phyloP scores from a whole-genome alignment of 2,113 vertebrate genomes.

The Tupaia tana region DNA sequence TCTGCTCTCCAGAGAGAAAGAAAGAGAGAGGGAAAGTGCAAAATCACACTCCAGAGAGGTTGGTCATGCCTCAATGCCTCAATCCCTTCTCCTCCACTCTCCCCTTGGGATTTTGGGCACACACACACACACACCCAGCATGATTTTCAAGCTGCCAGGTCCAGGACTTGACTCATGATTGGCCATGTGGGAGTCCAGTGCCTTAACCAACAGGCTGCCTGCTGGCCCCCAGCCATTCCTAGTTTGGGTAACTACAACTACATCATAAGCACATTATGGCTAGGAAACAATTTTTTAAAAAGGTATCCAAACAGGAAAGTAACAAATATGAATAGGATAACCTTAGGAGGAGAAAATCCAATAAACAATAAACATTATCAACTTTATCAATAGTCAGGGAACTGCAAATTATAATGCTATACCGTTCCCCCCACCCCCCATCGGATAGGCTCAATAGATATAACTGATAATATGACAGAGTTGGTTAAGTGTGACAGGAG shows the following conservation, averaged over 20 bases:
- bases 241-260: background rate
- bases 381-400: constrained; percentile 24
- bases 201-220: no score
- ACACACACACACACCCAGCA: no score
- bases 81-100: no score
- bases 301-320: background rate
- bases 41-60: no score
- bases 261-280: background rate
- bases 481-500: background rate
- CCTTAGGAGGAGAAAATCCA: background rate
- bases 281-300: constrained; percentile 2
- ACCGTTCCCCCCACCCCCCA: constrained; percentile 21
- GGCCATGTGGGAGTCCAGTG: no score
- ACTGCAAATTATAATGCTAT: constrained; percentile 33
- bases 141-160: no score
- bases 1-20: no score
- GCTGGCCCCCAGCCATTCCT: background rate
- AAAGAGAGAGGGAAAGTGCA: no score
- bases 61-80: no score
- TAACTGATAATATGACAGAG: background rate
- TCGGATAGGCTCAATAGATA: constrained; percentile 14
- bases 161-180: no score
- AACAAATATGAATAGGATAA: constrained; percentile 37
- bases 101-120: no score
- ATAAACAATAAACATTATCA: constrained; percentile 11